A percentile compares a stretch with the other conserved stretches of the same genome.
Evolutionary conservation across 2,797 vertebrate species (phyloP).

Genomic region (Malacoctenus gilli): DNA sequence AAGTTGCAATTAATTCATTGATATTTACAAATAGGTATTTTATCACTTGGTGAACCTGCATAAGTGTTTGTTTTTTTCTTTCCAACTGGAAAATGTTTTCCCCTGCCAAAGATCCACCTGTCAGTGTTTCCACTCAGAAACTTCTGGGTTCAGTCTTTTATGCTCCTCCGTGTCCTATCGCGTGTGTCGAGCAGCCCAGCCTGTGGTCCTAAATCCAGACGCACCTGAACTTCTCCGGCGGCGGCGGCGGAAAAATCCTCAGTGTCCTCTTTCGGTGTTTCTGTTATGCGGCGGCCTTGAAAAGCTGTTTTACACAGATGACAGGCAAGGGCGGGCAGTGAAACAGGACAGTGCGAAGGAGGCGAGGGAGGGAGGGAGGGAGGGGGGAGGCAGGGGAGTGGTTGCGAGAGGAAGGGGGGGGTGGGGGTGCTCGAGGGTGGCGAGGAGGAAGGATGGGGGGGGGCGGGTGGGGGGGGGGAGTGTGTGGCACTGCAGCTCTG

Average conservation of each 20-base stretch:
- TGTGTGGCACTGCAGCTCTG: slow-evolving; percentile 58
- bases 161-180: no score
- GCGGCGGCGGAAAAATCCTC: slow-evolving; percentile 22
- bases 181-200: no score
- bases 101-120: no score
- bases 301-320: slow-evolving; percentile 67
- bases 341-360: slow-evolving; percentile 49
- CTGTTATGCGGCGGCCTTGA: slow-evolving; percentile 53
- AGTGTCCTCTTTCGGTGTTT: slow-evolving; percentile 30
- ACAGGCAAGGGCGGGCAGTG: slow-evolving; percentile 66
- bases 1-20: no score
- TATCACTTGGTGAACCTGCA: no score
- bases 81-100: no score
- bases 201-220: background rate
- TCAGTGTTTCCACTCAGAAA: no score
- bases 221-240: slow-evolving; percentile 15
- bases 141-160: no score
- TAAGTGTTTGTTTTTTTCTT: no score
- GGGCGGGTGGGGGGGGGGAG: slow-evolving; percentile 31
- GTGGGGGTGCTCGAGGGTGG: slow-evolving; percentile 6
- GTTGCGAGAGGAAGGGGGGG: slow-evolving; percentile 25
- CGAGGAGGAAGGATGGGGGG: slow-evolving; percentile 8
- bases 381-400: slow-evolving; percentile 1
- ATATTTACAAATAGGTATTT: no score
- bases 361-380: slow-evolving; percentile 2